Evolutionary conservation across 2,113 vertebrate genomes (phyloP).

Genomic region (Chloropsis cyanopogon): DNA sequence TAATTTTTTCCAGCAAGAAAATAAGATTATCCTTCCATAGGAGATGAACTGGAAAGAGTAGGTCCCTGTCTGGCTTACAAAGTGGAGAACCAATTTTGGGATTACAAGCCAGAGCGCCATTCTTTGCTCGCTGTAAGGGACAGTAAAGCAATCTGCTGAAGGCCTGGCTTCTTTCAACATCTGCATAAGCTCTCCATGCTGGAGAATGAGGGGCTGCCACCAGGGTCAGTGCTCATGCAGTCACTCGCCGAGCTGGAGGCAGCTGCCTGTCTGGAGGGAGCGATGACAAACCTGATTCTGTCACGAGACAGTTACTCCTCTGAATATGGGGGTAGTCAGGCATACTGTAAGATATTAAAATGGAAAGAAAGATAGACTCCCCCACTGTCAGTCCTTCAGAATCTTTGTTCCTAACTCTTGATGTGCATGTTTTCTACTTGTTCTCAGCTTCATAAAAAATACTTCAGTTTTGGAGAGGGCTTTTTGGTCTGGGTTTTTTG

Average conservation of each 20-base stretch:
- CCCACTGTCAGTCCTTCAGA: constrained; percentile 12
- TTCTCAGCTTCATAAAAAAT: neutral
- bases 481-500: neutral
- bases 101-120: neutral
- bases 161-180: neutral
- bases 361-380: constrained; percentile 22
- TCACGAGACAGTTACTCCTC: constrained; percentile 13
- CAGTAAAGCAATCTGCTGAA: neutral
- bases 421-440: neutral
- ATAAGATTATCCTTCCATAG: neutral
- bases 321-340: constrained; percentile 22
- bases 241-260: neutral
- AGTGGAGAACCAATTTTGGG: neutral
- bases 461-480: neutral
- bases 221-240: neutral
- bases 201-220: neutral
- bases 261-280: constrained; percentile 24
- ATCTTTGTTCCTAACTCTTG: neutral
- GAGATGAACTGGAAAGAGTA: neutral
- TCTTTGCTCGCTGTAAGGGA: neutral
- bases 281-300: constrained; percentile 28
- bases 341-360: neutral
- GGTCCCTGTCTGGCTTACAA: neutral
- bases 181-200: neutral
- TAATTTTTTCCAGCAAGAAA: neutral